Conservation (phyloP, 2,888 invertebrate species). For the Tetropium fuscum region DNA sequence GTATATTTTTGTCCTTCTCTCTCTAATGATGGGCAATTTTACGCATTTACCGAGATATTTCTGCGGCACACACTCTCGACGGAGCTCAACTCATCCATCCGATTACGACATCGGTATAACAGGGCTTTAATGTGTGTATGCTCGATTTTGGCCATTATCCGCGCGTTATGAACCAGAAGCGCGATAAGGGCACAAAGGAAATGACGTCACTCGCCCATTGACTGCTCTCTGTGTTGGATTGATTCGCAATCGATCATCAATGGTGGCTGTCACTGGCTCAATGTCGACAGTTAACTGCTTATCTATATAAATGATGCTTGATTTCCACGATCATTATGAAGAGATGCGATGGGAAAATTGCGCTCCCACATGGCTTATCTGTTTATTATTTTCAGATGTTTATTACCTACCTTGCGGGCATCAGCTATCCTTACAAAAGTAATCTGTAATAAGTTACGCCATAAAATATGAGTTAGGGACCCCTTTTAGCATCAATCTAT, state of each 20-base stretch:
- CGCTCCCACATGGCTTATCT: constrained; percentile 36
- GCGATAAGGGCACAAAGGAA: constrained; percentile 67
- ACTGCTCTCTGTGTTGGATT: constrained; percentile 64
- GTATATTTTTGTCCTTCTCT: no score
- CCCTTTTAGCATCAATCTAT: no score
- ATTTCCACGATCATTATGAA: constrained; percentile 44
- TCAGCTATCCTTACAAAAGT: no score
- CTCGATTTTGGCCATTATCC: constrained; percentile 64
- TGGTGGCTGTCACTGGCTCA: constrained; percentile 57
- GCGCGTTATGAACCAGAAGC: constrained; percentile 68
- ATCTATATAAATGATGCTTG: constrained; percentile 67
- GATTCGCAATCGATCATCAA: constrained; percentile 66
- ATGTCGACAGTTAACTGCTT: constrained; percentile 61
- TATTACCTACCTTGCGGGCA: constrained; percentile 32
- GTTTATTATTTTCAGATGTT: constrained; percentile 38
- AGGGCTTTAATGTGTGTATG: constrained; percentile 45
- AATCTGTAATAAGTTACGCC: neutral
- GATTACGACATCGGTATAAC: constrained; percentile 30
- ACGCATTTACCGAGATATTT: constrained; percentile 10
- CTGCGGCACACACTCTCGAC: constrained; percentile 7
- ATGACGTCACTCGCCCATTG: constrained; percentile 67
- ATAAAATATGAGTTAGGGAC: no score
- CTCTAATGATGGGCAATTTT: no score
- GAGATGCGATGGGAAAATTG: constrained; percentile 18
- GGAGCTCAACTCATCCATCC: constrained; percentile 25